Base-by-base conservation (phyloP, 2,113 vertebrate genomes). In the Fregata magnificens region DNA sequence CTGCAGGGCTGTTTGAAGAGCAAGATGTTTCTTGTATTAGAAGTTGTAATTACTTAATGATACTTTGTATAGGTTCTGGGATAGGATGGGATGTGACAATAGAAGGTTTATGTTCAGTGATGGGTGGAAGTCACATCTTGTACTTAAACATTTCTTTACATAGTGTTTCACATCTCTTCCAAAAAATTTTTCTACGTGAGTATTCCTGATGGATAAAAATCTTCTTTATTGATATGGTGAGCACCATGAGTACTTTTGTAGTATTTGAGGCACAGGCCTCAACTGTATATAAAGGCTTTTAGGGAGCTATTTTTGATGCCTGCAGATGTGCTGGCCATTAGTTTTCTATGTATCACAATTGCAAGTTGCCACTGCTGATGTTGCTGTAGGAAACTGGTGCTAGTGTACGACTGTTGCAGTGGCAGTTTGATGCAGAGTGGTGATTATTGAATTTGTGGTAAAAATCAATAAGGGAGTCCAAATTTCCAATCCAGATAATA, bases 391-490 rank as follows among this genome's bases (percentile, higher is more conserved):
- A 76, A 82, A 38, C 50, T 9, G 40, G 13, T 82, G 38, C 16
- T 63, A 47, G 28, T 38, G 25, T 69, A 76, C 0, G 0, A 58
- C 26, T 56, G 28, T 44, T 79, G 62, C 62, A 61, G 62, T 82
- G 92, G 34, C 85, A 95, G 74, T 18, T 86, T 96, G 94, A 96
- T 90, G 49, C 79, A 95, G 86, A 82, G 78, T 56, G 31, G 66
- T 52, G 66, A 80, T 94, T 90, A 96, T 12, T 69, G 82, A 80
- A 94, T 96, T 95, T 92, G 90, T 80, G 62, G 53, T 82, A 82
- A 90, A 97, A 97, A 93, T 96, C 94, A 82, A 92, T 92, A 94
- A 72, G 10, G 28, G 49, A 96, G 58, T 72, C 44, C 71, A 88
- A 28, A 88, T 88, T 95, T 92, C 85, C 85, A 69, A 69, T 82